A percentile compares a stretch with the other conserved stretches of the same genome.
Conservation (phyloP, 2,888 invertebrate genomes). For the Yponomeuta plumbellus region DNA sequence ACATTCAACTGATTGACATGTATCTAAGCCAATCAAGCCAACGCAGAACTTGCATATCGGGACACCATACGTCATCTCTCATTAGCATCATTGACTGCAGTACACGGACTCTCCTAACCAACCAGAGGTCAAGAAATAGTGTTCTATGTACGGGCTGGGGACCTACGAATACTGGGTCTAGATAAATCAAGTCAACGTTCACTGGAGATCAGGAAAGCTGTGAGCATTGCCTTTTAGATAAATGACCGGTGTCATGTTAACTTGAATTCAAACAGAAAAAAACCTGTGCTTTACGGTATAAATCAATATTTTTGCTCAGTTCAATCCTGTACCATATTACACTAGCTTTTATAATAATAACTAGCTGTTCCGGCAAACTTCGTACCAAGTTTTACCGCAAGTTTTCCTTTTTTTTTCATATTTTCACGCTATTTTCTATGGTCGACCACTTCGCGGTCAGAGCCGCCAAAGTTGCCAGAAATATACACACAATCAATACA, state of each 20-base stretch:
- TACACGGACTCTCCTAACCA: not conserved
- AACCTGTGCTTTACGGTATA: not conserved
- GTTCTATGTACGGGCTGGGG: not conserved
- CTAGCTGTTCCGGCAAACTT: no score
- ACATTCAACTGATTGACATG: not conserved
- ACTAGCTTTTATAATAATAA: no score
- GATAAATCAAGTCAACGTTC: constrained; percentile 26
- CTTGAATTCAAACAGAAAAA: not conserved
- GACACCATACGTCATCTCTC: constrained; percentile 11
- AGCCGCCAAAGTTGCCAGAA: no score
- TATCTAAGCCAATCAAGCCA: not conserved
- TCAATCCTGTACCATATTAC: no score
- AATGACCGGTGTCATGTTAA: not conserved
- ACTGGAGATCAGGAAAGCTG: constrained; percentile 22
- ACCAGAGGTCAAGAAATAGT: not conserved
- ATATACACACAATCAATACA: no score
- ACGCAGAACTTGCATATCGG: not conserved
- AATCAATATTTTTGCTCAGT: not conserved
- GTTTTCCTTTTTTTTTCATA: no score
- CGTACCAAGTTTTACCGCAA: no score
- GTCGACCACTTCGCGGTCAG: no score
- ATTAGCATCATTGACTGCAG: constrained; percentile 11
- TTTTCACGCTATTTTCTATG: no score
- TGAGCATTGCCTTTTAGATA: constrained; percentile 22
- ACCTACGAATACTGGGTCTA: not conserved